Conservation (phyloP, 2,888 invertebrate species). For the Hyalella azteca region DNA sequence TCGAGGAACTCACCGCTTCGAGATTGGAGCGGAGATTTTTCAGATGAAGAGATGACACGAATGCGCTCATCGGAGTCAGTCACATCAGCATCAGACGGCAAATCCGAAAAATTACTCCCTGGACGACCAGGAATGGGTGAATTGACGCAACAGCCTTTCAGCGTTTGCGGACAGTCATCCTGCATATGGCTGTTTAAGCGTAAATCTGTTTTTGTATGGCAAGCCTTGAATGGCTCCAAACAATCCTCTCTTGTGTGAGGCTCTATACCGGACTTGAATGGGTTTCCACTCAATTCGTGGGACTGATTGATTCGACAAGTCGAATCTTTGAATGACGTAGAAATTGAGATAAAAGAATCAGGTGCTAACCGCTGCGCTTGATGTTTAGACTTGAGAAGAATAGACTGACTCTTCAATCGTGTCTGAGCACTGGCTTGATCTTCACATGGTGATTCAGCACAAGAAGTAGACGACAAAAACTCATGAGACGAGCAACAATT, state of each 20-base stretch:
- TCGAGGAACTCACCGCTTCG: slow-evolving; percentile 25
- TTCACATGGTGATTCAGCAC: not conserved
- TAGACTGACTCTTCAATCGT: not conserved
- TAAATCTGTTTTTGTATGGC: not conserved
- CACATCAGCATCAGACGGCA: not conserved
- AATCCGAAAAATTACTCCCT: not conserved
- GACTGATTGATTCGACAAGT: not conserved
- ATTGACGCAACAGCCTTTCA: not conserved
- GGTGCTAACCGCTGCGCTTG: not conserved
- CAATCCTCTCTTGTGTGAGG: not conserved
- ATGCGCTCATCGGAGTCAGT: not conserved
- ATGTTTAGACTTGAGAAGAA: not conserved
- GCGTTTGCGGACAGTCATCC: not conserved
- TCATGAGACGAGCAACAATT: too few species aligned
- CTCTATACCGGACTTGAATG: not conserved
- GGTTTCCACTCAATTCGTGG: not conserved
- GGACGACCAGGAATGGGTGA: not conserved
- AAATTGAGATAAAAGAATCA: not conserved
- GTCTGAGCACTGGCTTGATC: not conserved
- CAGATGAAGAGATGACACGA: slow-evolving; percentile 3
- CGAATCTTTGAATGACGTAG: not conserved
- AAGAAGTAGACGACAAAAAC: not conserved
- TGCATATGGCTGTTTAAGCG: not conserved
- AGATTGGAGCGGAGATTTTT: not conserved
- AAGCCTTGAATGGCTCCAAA: not conserved